Base-by-base conservation (phyloP, 2,113 vertebrate species). In the Vimba vimba region DNA sequence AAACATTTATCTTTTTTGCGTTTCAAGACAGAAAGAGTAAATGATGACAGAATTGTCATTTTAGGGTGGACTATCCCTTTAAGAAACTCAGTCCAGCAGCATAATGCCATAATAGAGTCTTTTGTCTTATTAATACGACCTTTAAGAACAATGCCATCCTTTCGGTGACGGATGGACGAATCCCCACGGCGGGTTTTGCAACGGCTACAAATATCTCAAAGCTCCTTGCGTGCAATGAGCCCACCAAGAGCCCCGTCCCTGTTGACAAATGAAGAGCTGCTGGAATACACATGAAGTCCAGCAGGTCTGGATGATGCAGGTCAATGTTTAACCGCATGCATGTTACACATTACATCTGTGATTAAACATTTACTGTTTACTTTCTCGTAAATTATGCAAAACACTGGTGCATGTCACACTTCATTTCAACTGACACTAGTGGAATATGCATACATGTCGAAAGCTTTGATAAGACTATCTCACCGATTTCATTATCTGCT, bases 101-200 rank as follows among this genome's bases (percentile, higher is more conserved):
- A 82, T 80, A 88, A 90, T 82, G 82, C 88, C 89, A 94, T 91
- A 94, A 94, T 92, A 91, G 91, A 86, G 87, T 77, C 92, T 93
- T 93, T 95, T 95, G 93, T 95, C 91, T 95, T 91, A 94, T 93
- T 94, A 92, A 93, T 93, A 91, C 91, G 93, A 92, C 91, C 92
- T 93, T 92, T 86, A 91, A 90, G 91, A 90, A 94, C 92, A 93
- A 94, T 94, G 93, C 89, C 87, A 91, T 90, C 93, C 89, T 92
- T 92, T 91, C 88, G 90, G 91, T 91, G 93, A 93, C 91, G 92
- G 92, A 94, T 94, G 93, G 94, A 90, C 92, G 93, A 92, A 92
- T 93, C 93, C 82, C 91, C 86, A 88, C 91, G 88, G 90, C 87
- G 88, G 89, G 91, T 89, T 88, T 64, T 81, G 66, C 90, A 91